Evolutionary conservation across 2,113 vertebrate species (phyloP).

Genomic region (Psittacula cyanocephala): DNA sequence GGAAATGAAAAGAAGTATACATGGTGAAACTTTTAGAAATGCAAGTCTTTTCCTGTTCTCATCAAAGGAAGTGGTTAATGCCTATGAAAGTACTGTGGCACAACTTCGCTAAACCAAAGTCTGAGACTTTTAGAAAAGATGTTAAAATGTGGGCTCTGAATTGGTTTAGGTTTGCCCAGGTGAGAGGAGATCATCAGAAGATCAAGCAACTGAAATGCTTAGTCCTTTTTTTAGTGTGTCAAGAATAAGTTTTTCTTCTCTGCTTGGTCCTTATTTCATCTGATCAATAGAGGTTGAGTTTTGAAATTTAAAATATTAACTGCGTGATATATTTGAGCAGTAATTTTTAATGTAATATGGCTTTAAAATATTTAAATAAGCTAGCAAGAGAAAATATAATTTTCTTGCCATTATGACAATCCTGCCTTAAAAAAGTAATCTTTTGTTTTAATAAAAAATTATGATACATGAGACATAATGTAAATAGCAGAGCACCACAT

Average conservation of each 20-base stretch:
- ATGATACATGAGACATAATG: background rate
- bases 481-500: background rate
- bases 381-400: background rate
- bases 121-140: background rate
- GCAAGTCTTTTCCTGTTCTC: background rate
- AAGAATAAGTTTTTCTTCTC: background rate
- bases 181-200: background rate
- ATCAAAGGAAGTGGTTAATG: background rate
- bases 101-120: background rate
- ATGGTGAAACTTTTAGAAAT: background rate
- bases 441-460: background rate
- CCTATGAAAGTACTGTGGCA: background rate
- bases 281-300: background rate
- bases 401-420: background rate
- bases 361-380: background rate
- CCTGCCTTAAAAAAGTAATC: background rate
- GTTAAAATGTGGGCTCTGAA: background rate
- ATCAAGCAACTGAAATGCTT: background rate
- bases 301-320: background rate
- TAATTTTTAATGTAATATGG: background rate
- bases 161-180: background rate
- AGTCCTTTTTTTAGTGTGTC: background rate
- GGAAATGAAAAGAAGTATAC: background rate
- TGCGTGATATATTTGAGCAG: background rate
- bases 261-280: background rate